Conservation (phyloP, 2,888 invertebrate genomes). For the Synanthedon andrenaeformis region DNA sequence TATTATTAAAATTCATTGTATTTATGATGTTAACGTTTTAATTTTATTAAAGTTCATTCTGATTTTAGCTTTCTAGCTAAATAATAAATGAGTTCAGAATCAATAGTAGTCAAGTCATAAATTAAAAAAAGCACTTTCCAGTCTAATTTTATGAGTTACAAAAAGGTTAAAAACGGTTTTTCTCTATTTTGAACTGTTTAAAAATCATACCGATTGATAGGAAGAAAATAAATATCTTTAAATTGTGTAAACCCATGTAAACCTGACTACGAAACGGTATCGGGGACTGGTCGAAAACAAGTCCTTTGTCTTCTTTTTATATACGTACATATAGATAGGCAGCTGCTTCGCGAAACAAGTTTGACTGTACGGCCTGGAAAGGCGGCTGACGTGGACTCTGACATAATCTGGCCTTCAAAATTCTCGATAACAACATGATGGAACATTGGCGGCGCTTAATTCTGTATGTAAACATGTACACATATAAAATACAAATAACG, state of each 20-base stretch:
- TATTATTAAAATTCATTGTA: no score
- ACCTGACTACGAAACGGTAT: constrained; percentile 7
- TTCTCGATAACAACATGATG: background rate
- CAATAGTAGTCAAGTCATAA: no score
- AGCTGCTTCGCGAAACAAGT: constrained; percentile 29
- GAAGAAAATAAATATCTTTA: background rate
- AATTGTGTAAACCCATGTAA: background rate
- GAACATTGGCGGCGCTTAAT: background rate
- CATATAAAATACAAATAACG: no score
- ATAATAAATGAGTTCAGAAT: no score
- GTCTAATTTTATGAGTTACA: no score
- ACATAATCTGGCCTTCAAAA: constrained; percentile 33
- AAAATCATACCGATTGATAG: background rate
- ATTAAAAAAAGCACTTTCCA: no score
- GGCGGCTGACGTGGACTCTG: constrained; percentile 25
- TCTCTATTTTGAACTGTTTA: background rate
- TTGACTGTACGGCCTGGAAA: constrained; percentile 20
- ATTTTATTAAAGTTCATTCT: no score
- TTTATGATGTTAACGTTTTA: no score
- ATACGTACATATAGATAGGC: constrained; percentile 6
- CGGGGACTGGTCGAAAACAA: constrained; percentile 8
- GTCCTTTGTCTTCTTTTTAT: constrained; percentile 15
- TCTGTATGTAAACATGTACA: no score
- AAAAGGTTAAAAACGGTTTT: no score
- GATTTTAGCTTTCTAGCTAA: no score